A percentile compares a stretch with the other conserved stretches of the same genome.
These are phyloP conservation scores for Pseudorhombus dupliciocellatus DNA, from an alignment of 2,113 vertebrate genomes.

Conservation along the genomic window DNA sequence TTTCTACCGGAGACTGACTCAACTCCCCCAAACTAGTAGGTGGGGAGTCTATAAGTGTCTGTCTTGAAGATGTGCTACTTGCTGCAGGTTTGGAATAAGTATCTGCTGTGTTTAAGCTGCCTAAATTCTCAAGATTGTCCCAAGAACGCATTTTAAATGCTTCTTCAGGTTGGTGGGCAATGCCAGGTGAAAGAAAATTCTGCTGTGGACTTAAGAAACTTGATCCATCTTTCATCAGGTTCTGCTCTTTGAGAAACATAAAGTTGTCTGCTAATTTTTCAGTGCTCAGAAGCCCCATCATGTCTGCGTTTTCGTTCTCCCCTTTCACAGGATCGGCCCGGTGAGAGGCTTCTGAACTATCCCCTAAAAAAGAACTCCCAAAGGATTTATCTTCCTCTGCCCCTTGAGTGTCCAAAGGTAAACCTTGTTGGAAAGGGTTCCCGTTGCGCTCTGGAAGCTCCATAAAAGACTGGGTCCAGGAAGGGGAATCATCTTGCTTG, in stretches of 20 bases:
- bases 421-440: slow-evolving; percentile 67
- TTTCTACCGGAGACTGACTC: slow-evolving; percentile 61
- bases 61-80: slow-evolving; percentile 57
- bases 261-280: slow-evolving; percentile 90
- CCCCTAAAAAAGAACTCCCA: slow-evolving; percentile 73
- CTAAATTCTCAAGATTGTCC: slow-evolving; percentile 73
- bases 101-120: slow-evolving; percentile 71
- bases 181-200: slow-evolving; percentile 68
- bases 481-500: slow-evolving; percentile 77
- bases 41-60: slow-evolving; percentile 71
- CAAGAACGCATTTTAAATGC: slow-evolving; percentile 75
- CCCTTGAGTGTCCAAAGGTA: slow-evolving; percentile 32
- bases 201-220: slow-evolving; percentile 66
- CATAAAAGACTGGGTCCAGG: slow-evolving; percentile 77
- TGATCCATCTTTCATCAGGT: slow-evolving; percentile 82
- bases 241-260: slow-evolving; percentile 89
- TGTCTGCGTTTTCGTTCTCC: slow-evolving; percentile 59
- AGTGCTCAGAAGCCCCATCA: slow-evolving; percentile 71
- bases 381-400: slow-evolving; percentile 44
- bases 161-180: slow-evolving; percentile 69
- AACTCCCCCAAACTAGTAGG: slow-evolving; percentile 48
- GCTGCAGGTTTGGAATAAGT: slow-evolving; percentile 65
- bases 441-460: slow-evolving; percentile 83
- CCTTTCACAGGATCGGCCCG: slow-evolving; percentile 50
- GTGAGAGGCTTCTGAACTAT: slow-evolving; percentile 67